phyloP scores from a whole-genome alignment of 2,888 invertebrate genomes.

The Conchocele bisecta region DNA sequence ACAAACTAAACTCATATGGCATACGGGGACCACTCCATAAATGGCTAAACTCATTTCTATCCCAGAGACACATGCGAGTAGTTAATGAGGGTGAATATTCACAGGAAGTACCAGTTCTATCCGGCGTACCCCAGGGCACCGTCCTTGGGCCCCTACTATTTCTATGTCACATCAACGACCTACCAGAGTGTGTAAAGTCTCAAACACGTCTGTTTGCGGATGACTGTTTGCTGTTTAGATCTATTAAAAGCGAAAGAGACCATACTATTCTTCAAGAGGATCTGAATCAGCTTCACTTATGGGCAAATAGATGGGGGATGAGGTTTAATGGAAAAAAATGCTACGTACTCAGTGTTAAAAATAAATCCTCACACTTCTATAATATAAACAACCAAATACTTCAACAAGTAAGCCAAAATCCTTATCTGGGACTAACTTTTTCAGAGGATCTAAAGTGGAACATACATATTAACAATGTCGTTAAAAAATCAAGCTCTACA shows the following conservation, averaged over 20 bases:
- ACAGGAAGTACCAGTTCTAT: neutral
- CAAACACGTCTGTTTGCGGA: conserved; percentile 29
- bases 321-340: conserved; percentile 34
- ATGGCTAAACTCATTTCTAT: conserved; percentile 15
- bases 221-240: conserved; percentile 25
- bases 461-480: conserved; percentile 32
- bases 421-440: conserved; percentile 4
- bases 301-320: conserved; percentile 29
- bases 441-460: conserved; percentile 30
- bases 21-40: conserved; percentile 6
- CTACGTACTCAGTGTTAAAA: conserved; percentile 12
- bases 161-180: conserved; percentile 25
- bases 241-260: conserved; percentile 11
- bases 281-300: conserved; percentile 14
- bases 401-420: conserved; percentile 14
- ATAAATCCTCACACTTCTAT: conserved; percentile 23
- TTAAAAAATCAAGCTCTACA: conserved; percentile 33
- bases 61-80: conserved; percentile 9
- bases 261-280: too few species aligned
- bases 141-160: conserved; percentile 21
- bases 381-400: conserved; percentile 5
- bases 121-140: conserved; percentile 34
- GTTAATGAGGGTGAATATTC: conserved; percentile 15
- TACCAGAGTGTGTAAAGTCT: conserved; percentile 21
- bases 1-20: conserved; percentile 18